These are phyloP conservation scores for Hemichromis elongatus DNA, from an alignment of 2,113 vertebrate species.

Conservation along the genomic window DNA sequence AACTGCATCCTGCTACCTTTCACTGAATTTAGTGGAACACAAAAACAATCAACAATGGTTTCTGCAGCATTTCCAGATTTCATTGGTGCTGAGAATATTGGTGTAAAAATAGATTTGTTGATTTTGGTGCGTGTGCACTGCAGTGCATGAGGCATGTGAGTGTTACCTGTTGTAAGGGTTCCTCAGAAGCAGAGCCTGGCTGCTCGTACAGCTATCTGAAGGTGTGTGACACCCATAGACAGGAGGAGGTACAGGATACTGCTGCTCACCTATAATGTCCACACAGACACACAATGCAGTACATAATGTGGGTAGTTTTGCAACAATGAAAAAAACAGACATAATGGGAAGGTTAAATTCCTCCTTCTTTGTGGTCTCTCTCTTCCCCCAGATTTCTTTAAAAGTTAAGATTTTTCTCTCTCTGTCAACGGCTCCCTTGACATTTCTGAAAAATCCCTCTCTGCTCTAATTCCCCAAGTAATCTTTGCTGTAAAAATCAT, in stretches of 20 bases:
- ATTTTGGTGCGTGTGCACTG: neutral
- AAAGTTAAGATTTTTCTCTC: neutral
- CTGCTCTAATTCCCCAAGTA: neutral
- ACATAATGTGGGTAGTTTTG: neutral
- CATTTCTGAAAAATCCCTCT: constrained; percentile 30
- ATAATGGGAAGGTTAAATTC: rapidly evolving
- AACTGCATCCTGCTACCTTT: constrained; percentile 36
- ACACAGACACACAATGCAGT: constrained; percentile 7
- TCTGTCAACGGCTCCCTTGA: constrained; percentile 45
- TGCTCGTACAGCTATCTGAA: constrained; percentile 89
- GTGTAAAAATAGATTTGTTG: constrained; percentile 18
- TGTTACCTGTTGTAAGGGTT: constrained; percentile 95
- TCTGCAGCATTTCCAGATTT: neutral
- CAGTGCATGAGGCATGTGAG: neutral
- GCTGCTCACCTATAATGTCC: constrained; percentile 82
- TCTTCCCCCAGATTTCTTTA: neutral
- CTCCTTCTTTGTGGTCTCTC: neutral
- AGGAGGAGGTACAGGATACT: constrained; percentile 91
- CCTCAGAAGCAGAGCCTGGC: constrained; percentile 92
- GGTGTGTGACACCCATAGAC: constrained; percentile 96
- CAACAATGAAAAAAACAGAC: neutral
- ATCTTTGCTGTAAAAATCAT: neutral
- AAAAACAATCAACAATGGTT: constrained; percentile 40
- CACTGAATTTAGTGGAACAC: neutral
- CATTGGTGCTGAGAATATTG: neutral